Evolutionary conservation across 2,888 invertebrate species (phyloP).

Genomic region (Synergus laeviventris): DNA sequence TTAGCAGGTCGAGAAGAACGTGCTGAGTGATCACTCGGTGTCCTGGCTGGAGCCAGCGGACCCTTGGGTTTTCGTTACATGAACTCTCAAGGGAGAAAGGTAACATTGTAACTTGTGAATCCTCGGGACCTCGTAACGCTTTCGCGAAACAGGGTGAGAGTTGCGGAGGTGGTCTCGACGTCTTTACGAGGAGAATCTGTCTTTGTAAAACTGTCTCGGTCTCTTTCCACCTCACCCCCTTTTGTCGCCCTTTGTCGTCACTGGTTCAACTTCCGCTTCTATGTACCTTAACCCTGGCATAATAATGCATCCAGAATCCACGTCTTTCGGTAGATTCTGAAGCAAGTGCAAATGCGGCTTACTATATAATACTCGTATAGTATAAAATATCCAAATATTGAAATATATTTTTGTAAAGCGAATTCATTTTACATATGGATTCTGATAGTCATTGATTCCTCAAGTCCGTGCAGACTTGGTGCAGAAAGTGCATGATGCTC

Average conservation of each 20-base stretch:
- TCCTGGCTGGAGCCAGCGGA: constrained; percentile 49
- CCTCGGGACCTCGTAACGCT: constrained; percentile 65
- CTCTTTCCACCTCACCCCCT: not conserved
- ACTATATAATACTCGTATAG: not conserved
- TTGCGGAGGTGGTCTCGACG: constrained; percentile 66
- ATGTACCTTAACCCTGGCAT: not conserved
- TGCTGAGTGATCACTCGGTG: constrained; percentile 47
- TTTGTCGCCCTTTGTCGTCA: not conserved
- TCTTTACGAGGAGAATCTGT: constrained; percentile 72
- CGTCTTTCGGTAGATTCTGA: not conserved
- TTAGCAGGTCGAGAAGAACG: constrained; percentile 56
- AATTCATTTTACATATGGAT: not conserved
- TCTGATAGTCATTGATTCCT: not conserved
- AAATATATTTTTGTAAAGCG: not conserved
- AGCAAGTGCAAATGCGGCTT: not conserved
- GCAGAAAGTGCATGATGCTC: constrained; percentile 47
- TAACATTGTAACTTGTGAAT: constrained; percentile 66
- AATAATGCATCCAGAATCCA: not conserved
- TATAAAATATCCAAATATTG: not conserved
- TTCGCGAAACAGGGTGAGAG: constrained; percentile 62
- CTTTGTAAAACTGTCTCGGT: constrained; percentile 72
- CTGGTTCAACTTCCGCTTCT: not conserved
- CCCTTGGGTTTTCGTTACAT: constrained; percentile 52
- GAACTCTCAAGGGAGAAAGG: constrained; percentile 52
- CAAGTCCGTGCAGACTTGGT: constrained; percentile 21